Conservation (phyloP, 2,888 invertebrate genomes). For the Cephalotes varians region DNA sequence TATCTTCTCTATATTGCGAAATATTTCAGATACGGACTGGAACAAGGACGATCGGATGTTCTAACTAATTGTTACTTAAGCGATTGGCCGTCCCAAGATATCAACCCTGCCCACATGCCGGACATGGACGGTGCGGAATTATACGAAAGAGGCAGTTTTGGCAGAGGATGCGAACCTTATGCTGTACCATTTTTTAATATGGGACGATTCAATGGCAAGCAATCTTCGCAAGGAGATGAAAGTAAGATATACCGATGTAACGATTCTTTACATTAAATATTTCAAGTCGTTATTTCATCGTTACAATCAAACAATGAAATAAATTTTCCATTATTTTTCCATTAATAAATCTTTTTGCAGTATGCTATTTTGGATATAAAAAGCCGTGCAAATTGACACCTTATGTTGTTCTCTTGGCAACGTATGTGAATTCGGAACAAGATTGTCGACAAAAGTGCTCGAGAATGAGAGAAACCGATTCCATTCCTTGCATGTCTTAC, state of each 20-base stretch:
- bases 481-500: slow-evolving; percentile 92
- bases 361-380: slow-evolving; percentile 92
- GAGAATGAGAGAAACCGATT: slow-evolving; percentile 86
- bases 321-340: too few species aligned
- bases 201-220: slow-evolving; percentile 28
- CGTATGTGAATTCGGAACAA: slow-evolving; percentile 90
- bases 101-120: slow-evolving; percentile 88
- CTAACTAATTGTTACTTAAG: slow-evolving; percentile 92
- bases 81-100: slow-evolving; percentile 90
- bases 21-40: slow-evolving; percentile 89
- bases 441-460: slow-evolving; percentile 88
- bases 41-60: slow-evolving; percentile 14
- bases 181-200: slow-evolving; percentile 73
- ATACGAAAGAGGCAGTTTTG: slow-evolving; percentile 93
- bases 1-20: neutral
- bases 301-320: neutral
- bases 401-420: slow-evolving; percentile 88
- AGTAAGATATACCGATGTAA: neutral
- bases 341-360: slow-evolving; percentile 84
- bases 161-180: slow-evolving; percentile 93
- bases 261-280: neutral
- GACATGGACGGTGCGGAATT: slow-evolving; percentile 90
- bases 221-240: slow-evolving; percentile 39
- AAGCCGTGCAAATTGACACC: slow-evolving; percentile 91
- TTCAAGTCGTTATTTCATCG: neutral